Percentiles rank a stretch among this genome's conserved stretches.
Conservation (phyloP, 2,113 vertebrate genomes). For the Machaerirhynchus nigripectus region DNA sequence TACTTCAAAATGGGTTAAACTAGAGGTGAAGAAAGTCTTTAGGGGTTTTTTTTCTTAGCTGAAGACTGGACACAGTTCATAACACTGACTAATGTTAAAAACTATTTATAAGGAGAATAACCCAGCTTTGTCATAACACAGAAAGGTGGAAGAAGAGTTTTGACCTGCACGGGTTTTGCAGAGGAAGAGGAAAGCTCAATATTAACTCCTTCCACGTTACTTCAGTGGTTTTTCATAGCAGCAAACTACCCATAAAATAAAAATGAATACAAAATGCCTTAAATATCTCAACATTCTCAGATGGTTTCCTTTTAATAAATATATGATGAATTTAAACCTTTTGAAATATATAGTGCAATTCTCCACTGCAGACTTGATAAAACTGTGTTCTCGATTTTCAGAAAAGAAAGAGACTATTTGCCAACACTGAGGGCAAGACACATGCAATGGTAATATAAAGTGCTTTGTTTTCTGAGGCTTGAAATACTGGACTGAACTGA, state of each 20-base stretch:
- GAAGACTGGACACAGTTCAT: background rate
- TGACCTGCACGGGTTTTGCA: background rate
- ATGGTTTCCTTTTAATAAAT: background rate
- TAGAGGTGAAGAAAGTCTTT: background rate
- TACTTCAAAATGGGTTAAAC: background rate
- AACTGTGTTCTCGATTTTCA: background rate
- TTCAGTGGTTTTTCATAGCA: background rate
- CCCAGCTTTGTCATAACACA: background rate
- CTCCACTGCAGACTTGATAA: background rate
- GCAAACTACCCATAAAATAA: background rate
- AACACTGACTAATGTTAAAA: background rate
- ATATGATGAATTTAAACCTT: background rate
- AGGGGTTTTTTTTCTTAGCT: background rate
- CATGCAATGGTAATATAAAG: background rate
- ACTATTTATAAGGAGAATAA: background rate
- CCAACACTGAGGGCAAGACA: background rate
- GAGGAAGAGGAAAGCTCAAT: background rate
- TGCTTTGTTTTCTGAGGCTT: background rate
- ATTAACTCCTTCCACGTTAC: background rate
- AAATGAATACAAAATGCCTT: background rate
- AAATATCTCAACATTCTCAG: background rate
- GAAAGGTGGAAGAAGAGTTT: background rate
- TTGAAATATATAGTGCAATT: background rate
- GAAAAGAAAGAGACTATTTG: background rate
- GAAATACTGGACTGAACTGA: background rate